Percentiles rank a stretch among this genome's conserved stretches.
Conservation (phyloP, 2,888 invertebrate genomes). For the Azorinus chamasolen region DNA sequence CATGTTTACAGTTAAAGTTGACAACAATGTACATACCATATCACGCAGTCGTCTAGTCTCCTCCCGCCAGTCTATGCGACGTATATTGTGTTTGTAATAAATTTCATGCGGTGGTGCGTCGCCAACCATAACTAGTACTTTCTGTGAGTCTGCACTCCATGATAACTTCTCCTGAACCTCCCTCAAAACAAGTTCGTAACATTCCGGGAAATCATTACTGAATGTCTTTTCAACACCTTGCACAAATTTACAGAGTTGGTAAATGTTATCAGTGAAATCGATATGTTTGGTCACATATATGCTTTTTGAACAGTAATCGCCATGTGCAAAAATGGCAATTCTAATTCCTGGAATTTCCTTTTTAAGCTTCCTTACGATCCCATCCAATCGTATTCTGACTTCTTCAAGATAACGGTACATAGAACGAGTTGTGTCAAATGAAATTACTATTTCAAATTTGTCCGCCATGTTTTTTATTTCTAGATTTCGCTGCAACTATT, state of each 20-base stretch:
- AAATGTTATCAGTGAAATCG: slow-evolving; percentile 41
- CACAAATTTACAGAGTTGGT: slow-evolving; percentile 46
- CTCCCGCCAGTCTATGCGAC: slow-evolving; percentile 70
- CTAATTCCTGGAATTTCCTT: slow-evolving; percentile 50
- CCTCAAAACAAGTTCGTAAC: slow-evolving; percentile 78
- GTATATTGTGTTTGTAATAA: slow-evolving; percentile 46
- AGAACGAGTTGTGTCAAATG: slow-evolving; percentile 61
- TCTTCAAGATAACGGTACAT: slow-evolving; percentile 59
- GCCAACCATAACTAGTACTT: slow-evolving; percentile 75
- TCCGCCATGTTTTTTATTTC: slow-evolving; percentile 51
- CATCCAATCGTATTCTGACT: slow-evolving; percentile 40
- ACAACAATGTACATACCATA: slow-evolving; percentile 48
- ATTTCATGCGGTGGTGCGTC: slow-evolving; percentile 65
- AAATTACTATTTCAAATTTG: slow-evolving; percentile 56
- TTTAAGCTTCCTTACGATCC: slow-evolving; percentile 46
- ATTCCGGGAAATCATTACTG: slow-evolving; percentile 75
- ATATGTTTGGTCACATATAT: slow-evolving; percentile 51
- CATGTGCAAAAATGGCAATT: slow-evolving; percentile 59
- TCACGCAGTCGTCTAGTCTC: slow-evolving; percentile 59
- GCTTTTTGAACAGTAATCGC: slow-evolving; percentile 49
- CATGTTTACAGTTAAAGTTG: no score
- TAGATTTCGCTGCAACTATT: no score
- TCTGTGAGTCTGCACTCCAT: slow-evolving; percentile 71
- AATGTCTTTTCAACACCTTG: slow-evolving; percentile 30
- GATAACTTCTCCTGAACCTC: slow-evolving; percentile 70